Evolutionary conservation across 2,888 invertebrate species (phyloP), one percentile per base, ranked within the genome.

Genomic region (Protophormia terraenovae): DNA sequence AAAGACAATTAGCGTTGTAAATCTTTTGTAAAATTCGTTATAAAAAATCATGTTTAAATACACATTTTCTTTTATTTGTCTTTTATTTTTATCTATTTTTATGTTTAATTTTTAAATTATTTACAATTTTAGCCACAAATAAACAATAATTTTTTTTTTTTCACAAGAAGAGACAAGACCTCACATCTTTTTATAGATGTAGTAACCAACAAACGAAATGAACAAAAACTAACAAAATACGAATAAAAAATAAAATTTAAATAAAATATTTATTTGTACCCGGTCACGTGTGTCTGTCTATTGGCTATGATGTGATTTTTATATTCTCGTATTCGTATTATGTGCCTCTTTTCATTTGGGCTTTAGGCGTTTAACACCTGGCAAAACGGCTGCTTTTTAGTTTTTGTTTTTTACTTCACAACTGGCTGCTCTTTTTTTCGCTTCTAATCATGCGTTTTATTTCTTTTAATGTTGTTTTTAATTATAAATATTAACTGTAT

Each of bases 21-120:
- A 82, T 77, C 55, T 77, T 64, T 71, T 82, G 64, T 77, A 77
- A 76, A 82, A 72, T 75, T 77, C 64, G 64, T 82, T 77, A 71
- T 82, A 82, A 77, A 82, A 58, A 53, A 66, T 66, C 55, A 71
- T 82, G 27, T 76, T 41, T 60, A 24, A 55, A 55, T 53, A 41
- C n/a, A n/a, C n/a, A n/a, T n/a, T n/a, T 22, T 14, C 29, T 22
- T 22, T 24, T 64, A 24, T 53, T 75, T 38, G 53, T 64, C 53
- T 35, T n/a, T 50, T 71, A 35, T 71, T 69, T 62, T 69, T 71
- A 58, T 47, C 32, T 27, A 32, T 60, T 60, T 60, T 60, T 41
- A 16, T 66, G 8, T 75, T 55, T 22, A 53, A 60, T n/a, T 53
- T 64, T 55, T 58, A 24, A 75, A 75, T 27, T 27, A 19, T 72